Conservation (phyloP, 2,113 vertebrate species). For the Tychaedon coryphoeus region DNA sequence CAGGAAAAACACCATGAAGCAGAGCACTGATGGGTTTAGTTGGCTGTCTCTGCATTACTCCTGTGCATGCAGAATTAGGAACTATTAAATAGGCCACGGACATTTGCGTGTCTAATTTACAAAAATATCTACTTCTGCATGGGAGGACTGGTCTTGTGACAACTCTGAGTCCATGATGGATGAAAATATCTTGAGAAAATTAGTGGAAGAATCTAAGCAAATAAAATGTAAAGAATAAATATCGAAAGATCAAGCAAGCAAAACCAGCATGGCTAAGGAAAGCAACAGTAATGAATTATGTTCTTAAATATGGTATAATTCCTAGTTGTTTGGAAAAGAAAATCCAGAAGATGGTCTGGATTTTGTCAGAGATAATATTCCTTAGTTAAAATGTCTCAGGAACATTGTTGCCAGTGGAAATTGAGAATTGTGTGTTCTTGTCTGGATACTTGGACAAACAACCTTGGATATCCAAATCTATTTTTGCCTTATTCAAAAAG, state of each 20-base stretch:
- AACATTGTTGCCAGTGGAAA: not conserved
- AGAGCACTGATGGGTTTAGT: not conserved
- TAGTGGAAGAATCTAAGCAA: not conserved
- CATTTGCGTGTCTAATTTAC: not conserved
- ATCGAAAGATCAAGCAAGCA: not conserved
- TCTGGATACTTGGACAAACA: not conserved
- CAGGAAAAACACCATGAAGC: not conserved
- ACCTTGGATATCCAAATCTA: not conserved
- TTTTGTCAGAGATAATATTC: not conserved
- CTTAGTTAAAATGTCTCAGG: not conserved
- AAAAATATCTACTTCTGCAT: not conserved
- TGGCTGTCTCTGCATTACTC: not conserved
- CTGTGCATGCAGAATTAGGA: not conserved
- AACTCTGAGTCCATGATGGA: not conserved
- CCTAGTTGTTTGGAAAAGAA: not conserved
- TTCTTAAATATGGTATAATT: not conserved
- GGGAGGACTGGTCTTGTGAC: not conserved
- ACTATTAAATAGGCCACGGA: not conserved
- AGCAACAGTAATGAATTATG: not conserved
- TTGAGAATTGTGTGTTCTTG: not conserved
- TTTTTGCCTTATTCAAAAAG: not conserved
- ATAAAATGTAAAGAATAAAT: not conserved
- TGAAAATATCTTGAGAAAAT: not conserved
- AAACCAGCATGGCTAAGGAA: not conserved
- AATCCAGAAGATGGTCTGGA: not conserved